Percentiles rank a stretch among this genome's conserved stretches.
phyloP scores from a whole-genome alignment of 2,888 invertebrate genomes.

The Leucophenga maculata region DNA sequence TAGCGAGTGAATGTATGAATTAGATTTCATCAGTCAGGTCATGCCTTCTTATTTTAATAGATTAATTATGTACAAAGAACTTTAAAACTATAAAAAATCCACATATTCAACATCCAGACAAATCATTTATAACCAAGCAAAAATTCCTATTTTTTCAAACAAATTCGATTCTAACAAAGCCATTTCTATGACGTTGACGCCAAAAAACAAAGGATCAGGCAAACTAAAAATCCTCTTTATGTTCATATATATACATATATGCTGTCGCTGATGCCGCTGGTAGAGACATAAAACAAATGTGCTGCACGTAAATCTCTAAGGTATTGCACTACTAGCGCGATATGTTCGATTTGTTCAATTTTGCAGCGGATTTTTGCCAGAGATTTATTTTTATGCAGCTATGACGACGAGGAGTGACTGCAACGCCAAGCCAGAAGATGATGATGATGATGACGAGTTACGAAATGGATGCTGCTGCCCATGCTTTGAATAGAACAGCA shows the following conservation, averaged over 20 bases:
- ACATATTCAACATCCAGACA: neutral
- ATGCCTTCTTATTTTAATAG: too few relatives aligned
- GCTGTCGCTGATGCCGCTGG: conserved; percentile 37
- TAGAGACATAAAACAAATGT: conserved; percentile 66
- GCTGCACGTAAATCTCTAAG: conserved; percentile 66
- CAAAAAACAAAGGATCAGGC: neutral
- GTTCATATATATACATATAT: too few relatives aligned
- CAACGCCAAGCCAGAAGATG: conserved; percentile 44
- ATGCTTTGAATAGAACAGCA: neutral
- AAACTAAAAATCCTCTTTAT: neutral
- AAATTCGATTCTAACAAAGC: conserved; percentile 21
- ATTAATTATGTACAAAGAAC: too few relatives aligned
- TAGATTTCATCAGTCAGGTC: too few relatives aligned
- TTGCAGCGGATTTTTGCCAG: conserved; percentile 55
- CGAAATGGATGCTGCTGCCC: conserved; percentile 2
- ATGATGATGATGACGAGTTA: conserved; percentile 16
- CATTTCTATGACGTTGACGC: neutral
- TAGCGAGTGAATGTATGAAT: too few relatives aligned
- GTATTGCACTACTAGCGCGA: conserved; percentile 45
- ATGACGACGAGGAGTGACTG: conserved; percentile 38
- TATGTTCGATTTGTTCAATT: conserved; percentile 14
- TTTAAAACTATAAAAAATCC: neutral
- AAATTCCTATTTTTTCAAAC: neutral
- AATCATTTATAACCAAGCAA: neutral
- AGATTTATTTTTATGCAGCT: conserved; percentile 67